phyloP scores from a whole-genome alignment of 1,140 invertebrate species.

The Oedothorax gibbosus region DNA sequence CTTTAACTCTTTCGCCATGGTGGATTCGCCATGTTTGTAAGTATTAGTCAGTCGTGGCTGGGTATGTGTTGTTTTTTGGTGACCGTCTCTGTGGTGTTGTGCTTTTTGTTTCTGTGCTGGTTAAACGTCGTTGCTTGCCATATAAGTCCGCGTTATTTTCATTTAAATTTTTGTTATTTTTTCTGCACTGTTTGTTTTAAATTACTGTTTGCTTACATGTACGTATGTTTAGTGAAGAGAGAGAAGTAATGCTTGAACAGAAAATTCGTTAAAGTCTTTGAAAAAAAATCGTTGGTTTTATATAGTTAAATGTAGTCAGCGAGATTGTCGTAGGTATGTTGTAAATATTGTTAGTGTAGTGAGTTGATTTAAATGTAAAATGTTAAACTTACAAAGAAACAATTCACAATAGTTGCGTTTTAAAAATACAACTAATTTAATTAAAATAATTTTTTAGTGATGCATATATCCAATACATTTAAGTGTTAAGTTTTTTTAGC shows the following conservation, averaged over 20 bases:
- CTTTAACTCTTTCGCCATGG: conserved; percentile 32
- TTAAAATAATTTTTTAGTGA: no score
- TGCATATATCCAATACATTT: no score
- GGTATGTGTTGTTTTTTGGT: conserved; percentile 55
- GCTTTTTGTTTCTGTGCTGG: conserved; percentile 46
- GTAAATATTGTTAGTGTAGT: conserved; percentile 29
- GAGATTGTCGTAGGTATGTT: conserved; percentile 39
- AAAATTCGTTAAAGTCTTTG: not conserved
- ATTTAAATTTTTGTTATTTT: conserved; percentile 4
- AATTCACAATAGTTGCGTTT: not conserved
- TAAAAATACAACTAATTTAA: no score
- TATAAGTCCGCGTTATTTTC: conserved; percentile 1
- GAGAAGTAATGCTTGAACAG: conserved; percentile 35
- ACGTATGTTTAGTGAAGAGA: conserved; percentile 36
- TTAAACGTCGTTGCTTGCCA: conserved; percentile 49
- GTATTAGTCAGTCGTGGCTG: conserved; percentile 45
- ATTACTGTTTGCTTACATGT: conserved; percentile 26
- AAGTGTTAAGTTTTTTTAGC: no score
- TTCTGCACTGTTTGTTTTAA: conserved; percentile 13
- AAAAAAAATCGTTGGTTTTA: not conserved
- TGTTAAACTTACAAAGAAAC: conserved; percentile 15
- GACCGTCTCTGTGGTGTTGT: conserved; percentile 28
- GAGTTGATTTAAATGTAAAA: conserved; percentile 19
- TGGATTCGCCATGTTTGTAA: conserved; percentile 46
- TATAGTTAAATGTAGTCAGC: conserved; percentile 23